phyloP scores from a whole-genome alignment of 2,888 invertebrate species.

The Diabrotica balteata region DNA sequence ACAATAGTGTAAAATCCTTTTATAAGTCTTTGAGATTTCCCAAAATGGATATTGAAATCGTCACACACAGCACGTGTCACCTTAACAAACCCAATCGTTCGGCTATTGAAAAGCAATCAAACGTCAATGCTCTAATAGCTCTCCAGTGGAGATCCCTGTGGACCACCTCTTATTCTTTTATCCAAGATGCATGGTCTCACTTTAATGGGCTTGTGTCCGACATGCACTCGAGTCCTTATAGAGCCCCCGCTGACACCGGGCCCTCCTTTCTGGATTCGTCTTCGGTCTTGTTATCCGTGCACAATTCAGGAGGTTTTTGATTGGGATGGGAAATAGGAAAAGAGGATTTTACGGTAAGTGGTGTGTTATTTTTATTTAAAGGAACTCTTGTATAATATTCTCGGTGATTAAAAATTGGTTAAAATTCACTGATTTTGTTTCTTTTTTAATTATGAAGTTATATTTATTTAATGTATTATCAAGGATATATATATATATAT shows the following conservation, averaged over 20 bases:
- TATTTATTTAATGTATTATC: too few relatives aligned
- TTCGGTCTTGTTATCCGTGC: constrained; percentile 5
- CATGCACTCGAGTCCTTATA: constrained; percentile 18
- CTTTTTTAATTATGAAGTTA: too few relatives aligned
- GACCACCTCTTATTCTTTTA: constrained; percentile 23
- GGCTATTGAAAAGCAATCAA: constrained; percentile 33
- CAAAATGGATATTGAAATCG: background rate
- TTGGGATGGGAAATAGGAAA: background rate
- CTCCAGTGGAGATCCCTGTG: constrained; percentile 32
- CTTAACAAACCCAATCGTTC: constrained; percentile 27
- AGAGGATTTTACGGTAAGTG: too few relatives aligned
- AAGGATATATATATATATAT: too few relatives aligned
- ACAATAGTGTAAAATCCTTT: too few relatives aligned
- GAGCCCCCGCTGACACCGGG: constrained; percentile 7
- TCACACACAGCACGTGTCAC: constrained; percentile 13
- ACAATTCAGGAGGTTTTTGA: background rate
- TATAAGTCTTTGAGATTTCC: too few relatives aligned
- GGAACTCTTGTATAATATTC: too few relatives aligned
- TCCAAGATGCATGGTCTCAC: constrained; percentile 15
- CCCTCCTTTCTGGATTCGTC: background rate
- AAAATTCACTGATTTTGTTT: too few relatives aligned
- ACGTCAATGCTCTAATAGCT: constrained; percentile 29
- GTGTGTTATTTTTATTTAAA: too few relatives aligned
- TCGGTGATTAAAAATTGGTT: too few relatives aligned
- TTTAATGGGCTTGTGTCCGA: constrained; percentile 23